Evolutionary conservation across 53 echinoderm and acorn worm species (phyloP), one percentile per base, ranked within the genome.

Genomic region (Luidia sarsii): DNA sequence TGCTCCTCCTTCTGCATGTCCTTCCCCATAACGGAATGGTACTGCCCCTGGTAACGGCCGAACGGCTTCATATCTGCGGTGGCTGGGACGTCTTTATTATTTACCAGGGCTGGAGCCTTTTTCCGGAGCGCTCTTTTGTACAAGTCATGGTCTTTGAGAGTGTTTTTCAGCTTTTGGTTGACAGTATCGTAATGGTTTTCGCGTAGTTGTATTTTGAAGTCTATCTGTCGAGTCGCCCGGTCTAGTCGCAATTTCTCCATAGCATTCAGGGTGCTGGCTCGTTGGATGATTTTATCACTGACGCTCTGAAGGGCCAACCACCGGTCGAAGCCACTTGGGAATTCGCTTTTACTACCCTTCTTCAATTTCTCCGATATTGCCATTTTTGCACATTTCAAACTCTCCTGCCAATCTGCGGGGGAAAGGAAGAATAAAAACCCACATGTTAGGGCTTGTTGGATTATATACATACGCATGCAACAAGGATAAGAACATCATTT

Each of bases 301-400:
- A 82, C 77, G 13, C 43, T 70, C 57, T 92, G 92, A 2, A 92
- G 64, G 3, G 92, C 86, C 23, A 92, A 32, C 70, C 70, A 85
- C 29, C 92, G 89, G 53, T 92, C 92, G 37, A 81, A 89, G 2
- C 92, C 92, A 71, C 85, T 89, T 4, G 85, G 66, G 61, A 92
- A 92, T 36, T 82, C 53, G 27, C 67, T 67, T n/a, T 43, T 67
- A 4, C 43, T 43, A 4, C 67, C 67, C 29, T 67, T 67, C 67
- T 67, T 67, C 7, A 48, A 23, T 68, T 68, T 68, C 14, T 68
- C 68, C 18, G 68, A 68, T 68, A 46, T 45, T 36, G 68, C 68
- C 68, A 68, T 68, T 41, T 6, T 41, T 41, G 41, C 11, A 41
- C 28, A 14, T 14, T 28, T 11, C 23, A 48, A 22, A 28, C 21